Conservation (phyloP, 2,113 vertebrate genomes). For the Stegostoma tigrinum region DNA sequence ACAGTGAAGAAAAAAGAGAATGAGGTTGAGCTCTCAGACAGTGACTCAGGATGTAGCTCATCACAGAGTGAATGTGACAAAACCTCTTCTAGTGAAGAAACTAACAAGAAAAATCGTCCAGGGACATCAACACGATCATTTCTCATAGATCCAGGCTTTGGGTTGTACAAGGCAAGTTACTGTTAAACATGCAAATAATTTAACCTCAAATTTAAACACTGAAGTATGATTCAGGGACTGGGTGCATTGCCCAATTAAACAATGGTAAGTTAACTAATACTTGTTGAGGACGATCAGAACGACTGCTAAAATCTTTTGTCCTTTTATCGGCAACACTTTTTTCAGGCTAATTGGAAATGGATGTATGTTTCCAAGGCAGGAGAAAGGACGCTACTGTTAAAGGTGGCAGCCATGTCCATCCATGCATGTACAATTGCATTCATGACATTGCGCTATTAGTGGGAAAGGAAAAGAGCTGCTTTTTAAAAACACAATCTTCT, state of each 20-base stretch:
- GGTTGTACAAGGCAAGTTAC: conserved; percentile 78
- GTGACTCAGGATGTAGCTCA: conserved; percentile 39
- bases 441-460: too few relatives aligned
- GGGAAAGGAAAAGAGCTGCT: too few relatives aligned
- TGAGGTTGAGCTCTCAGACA: conserved; percentile 52
- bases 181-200: conserved; percentile 22
- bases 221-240: not conserved
- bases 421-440: too few relatives aligned
- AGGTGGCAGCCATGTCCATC: too few relatives aligned
- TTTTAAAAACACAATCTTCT: too few relatives aligned
- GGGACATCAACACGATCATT: conserved; percentile 73
- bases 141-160: conserved; percentile 81
- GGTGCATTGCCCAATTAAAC: not conserved
- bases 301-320: too few relatives aligned
- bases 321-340: too few relatives aligned
- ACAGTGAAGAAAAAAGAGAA: conserved; percentile 58
- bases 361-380: too few relatives aligned
- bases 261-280: not conserved
- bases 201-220: not conserved
- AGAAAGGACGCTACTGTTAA: too few relatives aligned
- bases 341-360: too few relatives aligned
- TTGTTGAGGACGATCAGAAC: not conserved
- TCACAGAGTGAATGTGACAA: conserved; percentile 44
- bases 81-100: conserved; percentile 48
- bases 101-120: conserved; percentile 48